phyloP scores from a whole-genome alignment of 2,113 vertebrate genomes.

The Saccopteryx bilineata region DNA sequence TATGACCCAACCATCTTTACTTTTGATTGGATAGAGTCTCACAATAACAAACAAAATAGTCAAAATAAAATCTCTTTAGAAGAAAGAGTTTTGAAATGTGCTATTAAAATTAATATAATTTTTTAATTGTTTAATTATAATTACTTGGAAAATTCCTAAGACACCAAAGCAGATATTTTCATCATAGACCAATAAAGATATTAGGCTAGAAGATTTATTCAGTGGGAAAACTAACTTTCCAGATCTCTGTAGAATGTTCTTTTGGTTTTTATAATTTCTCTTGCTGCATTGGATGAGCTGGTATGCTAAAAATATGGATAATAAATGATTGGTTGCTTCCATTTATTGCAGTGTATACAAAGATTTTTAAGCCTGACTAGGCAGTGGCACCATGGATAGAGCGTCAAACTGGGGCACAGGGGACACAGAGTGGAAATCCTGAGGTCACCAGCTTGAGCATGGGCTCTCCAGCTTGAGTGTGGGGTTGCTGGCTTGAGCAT shows the following conservation, averaged over 20 bases:
- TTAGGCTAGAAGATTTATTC: neutral
- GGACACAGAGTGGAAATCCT: too few relatives aligned
- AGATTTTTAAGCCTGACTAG: neutral
- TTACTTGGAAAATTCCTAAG: neutral
- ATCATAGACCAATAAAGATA: neutral
- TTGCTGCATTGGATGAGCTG: neutral
- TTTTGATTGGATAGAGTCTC: neutral
- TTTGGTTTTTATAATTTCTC: neutral
- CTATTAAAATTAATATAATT: constrained; percentile 36
- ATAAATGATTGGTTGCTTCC: neutral
- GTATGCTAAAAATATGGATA: neutral
- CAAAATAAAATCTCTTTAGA: constrained; percentile 4
- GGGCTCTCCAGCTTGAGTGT: too few relatives aligned
- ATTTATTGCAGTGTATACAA: neutral
- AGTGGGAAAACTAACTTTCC: neutral
- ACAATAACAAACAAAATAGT: neutral
- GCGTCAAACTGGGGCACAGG: too few relatives aligned
- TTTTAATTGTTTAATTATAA: neutral
- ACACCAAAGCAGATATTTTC: neutral
- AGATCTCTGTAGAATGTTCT: neutral
- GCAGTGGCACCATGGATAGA: too few relatives aligned
- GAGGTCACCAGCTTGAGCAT: too few relatives aligned
- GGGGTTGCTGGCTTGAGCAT: too few relatives aligned
- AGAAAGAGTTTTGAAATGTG: neutral
- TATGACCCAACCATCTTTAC: neutral